Evolutionary conservation across 2,888 invertebrate genomes (phyloP).

Genomic region (Epicampocera succincta): DNA sequence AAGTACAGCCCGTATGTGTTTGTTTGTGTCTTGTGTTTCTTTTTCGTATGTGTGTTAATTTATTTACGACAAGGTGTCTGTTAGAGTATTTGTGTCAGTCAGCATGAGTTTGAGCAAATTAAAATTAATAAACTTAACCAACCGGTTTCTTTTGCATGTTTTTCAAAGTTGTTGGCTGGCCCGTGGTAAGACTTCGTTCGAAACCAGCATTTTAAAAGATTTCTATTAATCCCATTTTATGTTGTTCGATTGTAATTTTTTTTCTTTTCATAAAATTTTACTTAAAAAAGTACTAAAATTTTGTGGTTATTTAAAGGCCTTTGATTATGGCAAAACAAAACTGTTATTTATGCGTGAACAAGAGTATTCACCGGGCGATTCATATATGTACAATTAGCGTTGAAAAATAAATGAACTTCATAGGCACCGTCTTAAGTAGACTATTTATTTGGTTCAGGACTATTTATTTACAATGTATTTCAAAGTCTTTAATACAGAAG

Average conservation of each 20-base stretch:
- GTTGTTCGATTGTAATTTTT: constrained; percentile 10
- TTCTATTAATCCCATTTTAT: constrained; percentile 40
- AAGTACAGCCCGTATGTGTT: neutral
- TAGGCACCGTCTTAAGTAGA: too few species aligned
- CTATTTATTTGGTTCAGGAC: too few species aligned
- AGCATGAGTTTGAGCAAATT: constrained; percentile 26
- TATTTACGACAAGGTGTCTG: constrained; percentile 11
- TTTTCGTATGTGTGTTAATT: neutral
- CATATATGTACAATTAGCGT: too few species aligned
- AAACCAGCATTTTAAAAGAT: constrained; percentile 21
- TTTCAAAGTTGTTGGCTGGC: constrained; percentile 19
- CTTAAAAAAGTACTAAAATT: too few species aligned
- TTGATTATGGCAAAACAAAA: too few species aligned
- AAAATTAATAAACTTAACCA: constrained; percentile 57
- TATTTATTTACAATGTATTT: too few species aligned
- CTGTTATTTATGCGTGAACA: too few species aligned
- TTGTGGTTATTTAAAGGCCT: too few species aligned
- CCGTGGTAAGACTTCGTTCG: neutral
- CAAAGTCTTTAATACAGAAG: too few species aligned
- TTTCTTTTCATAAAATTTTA: too few species aligned
- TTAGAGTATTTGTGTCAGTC: constrained; percentile 13
- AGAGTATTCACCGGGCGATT: too few species aligned
- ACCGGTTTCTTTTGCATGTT: constrained; percentile 59
- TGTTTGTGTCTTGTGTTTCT: neutral
- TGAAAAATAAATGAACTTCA: too few species aligned